phyloP scores from a whole-genome alignment of 2,113 vertebrate species.

The Epinephelus moara region DNA sequence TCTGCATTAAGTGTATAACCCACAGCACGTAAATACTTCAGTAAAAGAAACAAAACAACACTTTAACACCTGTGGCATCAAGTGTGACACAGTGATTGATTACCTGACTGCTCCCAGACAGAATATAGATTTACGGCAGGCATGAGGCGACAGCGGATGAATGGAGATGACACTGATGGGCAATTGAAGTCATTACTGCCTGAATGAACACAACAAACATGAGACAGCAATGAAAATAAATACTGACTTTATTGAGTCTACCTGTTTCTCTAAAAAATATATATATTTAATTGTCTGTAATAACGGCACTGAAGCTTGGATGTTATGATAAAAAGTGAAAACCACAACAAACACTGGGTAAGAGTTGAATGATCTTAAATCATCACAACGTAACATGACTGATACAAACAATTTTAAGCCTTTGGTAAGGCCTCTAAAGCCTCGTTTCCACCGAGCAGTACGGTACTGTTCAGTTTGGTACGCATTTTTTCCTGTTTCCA shows the following conservation, averaged over 20 bases:
- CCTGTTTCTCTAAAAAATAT: neutral
- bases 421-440: too few relatives aligned
- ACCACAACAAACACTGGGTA: neutral
- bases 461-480: too few relatives aligned
- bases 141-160: conserved; percentile 8
- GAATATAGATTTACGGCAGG: conserved; percentile 37
- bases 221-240: neutral
- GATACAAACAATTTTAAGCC: too few relatives aligned
- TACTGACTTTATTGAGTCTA: neutral
- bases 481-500: too few relatives aligned
- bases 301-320: neutral
- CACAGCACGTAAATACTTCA: conserved; percentile 25
- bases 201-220: conserved; percentile 24
- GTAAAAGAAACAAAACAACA: neutral
- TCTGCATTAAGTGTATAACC: neutral
- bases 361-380: neutral
- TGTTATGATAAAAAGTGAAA: neutral
- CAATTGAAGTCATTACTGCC: conserved; percentile 4
- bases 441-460: too few relatives aligned
- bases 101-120: conserved; percentile 14
- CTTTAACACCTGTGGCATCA: conserved; percentile 39
- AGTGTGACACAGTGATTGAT: conserved; percentile 47
- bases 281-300: neutral
- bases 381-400: neutral
- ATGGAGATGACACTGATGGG: conserved; percentile 7